phyloP scores from a whole-genome alignment of 2,888 invertebrate genomes.

The Andrena marginata region DNA sequence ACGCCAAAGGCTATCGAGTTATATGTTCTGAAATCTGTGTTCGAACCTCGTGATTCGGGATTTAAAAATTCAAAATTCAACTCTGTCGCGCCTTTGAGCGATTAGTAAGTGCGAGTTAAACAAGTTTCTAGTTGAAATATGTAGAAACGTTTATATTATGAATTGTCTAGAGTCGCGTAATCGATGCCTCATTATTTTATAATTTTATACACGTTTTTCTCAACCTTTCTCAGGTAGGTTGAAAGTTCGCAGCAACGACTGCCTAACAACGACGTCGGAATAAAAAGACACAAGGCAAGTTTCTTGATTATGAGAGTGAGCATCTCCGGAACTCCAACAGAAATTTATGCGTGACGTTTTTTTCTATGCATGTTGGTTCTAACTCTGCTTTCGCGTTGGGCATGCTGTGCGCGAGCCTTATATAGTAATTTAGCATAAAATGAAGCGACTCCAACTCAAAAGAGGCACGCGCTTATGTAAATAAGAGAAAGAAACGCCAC shows the following conservation, averaged over 20 bases:
- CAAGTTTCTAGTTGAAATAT: too few relatives aligned
- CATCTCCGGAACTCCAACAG: not conserved
- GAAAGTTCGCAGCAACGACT: conserved; percentile 1
- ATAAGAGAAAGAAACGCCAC: not conserved
- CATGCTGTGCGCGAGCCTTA: not conserved
- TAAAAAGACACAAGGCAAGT: not conserved
- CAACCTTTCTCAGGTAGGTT: not conserved
- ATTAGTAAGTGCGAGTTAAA: too few relatives aligned
- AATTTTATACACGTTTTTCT: not conserved
- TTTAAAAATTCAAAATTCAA: too few relatives aligned
- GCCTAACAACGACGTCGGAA: not conserved
- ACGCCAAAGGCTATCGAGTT: conserved; percentile 5
- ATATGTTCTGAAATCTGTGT: not conserved
- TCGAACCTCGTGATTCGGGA: not conserved
- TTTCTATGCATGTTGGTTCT: not conserved
- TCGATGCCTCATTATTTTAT: not conserved
- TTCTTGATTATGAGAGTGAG: conserved; percentile 22
- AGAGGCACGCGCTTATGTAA: too few relatives aligned
- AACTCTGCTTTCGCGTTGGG: not conserved
- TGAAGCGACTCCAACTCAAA: too few relatives aligned
- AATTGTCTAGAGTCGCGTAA: not conserved
- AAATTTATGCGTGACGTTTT: not conserved
- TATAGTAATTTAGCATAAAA: too few relatives aligned
- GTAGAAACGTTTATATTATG: too few relatives aligned
- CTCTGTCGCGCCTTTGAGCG: too few relatives aligned